These are phyloP conservation scores for Caretta caretta DNA, from an alignment of 2,113 vertebrate species.

Conservation along the genomic window DNA sequence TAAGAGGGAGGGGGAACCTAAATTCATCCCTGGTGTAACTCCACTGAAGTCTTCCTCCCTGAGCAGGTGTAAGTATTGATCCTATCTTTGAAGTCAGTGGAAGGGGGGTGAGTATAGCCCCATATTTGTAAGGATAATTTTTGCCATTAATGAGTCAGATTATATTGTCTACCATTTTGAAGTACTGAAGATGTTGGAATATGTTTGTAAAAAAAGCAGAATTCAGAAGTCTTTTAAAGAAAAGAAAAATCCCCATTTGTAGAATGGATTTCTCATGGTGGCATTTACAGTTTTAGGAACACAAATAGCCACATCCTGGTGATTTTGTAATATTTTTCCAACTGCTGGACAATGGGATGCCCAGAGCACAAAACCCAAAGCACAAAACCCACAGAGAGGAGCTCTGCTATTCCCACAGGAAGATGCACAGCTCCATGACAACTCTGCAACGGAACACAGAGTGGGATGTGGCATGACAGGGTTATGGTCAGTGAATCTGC, in stretches of 20 bases:
- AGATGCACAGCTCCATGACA: neutral
- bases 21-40: neutral
- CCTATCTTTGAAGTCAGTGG: neutral
- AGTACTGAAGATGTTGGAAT: neutral
- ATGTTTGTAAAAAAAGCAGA: neutral
- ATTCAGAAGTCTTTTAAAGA: neutral
- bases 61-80: accelerated
- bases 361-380: too few species aligned
- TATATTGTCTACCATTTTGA: neutral
- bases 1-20: neutral
- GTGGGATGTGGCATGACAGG: neutral
- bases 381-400: neutral
- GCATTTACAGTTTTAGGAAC: neutral
- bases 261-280: neutral
- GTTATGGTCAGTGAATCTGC: neutral
- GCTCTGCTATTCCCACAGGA: neutral
- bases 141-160: neutral
- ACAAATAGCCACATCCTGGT: neutral
- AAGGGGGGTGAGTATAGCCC: neutral
- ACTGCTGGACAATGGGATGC: neutral
- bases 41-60: neutral
- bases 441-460: neutral
- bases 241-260: neutral
- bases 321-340: neutral
- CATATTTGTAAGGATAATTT: neutral